Conservation (phyloP, 2,888 invertebrate genomes). For the Agriopis marginaria region DNA sequence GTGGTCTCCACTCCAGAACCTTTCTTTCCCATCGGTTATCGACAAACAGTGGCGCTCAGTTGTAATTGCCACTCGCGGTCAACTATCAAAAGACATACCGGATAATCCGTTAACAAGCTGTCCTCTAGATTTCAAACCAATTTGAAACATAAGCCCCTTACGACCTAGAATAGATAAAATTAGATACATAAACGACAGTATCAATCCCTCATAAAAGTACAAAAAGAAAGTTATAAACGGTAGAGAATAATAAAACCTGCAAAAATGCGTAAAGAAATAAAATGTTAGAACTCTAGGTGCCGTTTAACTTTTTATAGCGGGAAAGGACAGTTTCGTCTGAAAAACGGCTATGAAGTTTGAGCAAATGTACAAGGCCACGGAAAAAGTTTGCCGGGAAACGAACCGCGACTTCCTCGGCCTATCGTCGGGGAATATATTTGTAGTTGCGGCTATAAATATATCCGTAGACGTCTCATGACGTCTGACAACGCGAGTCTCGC, state of each 20-base stretch:
- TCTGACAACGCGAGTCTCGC: constrained; percentile 41
- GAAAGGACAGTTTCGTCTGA: constrained; percentile 34
- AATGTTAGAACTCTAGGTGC: constrained; percentile 15
- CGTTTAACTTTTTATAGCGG: constrained; percentile 33
- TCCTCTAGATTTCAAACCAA: no score
- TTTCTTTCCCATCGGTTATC: no score
- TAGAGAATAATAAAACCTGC: constrained; percentile 13
- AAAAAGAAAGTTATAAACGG: constrained; percentile 15
- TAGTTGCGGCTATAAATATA: constrained; percentile 56
- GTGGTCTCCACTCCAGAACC: no score
- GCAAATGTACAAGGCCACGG: constrained; percentile 34
- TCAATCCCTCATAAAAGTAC: constrained; percentile 10
- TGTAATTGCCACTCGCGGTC: no score
- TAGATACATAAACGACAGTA: background rate
- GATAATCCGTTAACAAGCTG: no score
- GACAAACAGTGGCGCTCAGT: no score
- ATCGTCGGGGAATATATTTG: constrained; percentile 27
- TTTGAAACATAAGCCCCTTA: background rate
- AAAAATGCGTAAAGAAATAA: constrained; percentile 21
- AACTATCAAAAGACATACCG: no score
- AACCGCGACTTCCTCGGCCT: constrained; percentile 24
- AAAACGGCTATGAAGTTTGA: constrained; percentile 36
- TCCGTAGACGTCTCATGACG: constrained; percentile 47
- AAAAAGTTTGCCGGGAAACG: constrained; percentile 35
- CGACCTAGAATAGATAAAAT: background rate